Conservation (phyloP, 1,140 invertebrate genomes). For the Zaprionus vittiger region DNA sequence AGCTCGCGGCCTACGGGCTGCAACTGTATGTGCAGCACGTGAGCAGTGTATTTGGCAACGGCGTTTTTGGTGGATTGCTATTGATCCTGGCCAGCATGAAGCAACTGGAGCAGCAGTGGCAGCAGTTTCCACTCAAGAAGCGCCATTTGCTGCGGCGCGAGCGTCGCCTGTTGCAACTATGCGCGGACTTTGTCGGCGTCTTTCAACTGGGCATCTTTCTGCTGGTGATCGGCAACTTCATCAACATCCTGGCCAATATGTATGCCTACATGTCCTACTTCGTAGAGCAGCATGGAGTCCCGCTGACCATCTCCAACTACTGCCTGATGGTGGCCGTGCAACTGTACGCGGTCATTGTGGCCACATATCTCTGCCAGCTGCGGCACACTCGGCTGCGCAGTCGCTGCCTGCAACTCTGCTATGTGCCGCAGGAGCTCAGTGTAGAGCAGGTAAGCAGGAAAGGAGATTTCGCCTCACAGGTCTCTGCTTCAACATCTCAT, state of each 20-base stretch:
- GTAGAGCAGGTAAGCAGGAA: constrained; percentile 33
- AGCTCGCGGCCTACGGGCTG: constrained; percentile 54
- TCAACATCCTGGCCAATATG: constrained; percentile 75
- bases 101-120: constrained; percentile 37
- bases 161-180: constrained; percentile 30
- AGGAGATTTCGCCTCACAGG: background rate
- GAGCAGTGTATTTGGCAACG: constrained; percentile 65
- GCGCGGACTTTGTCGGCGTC: constrained; percentile 21
- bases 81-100: constrained; percentile 46
- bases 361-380: constrained; percentile 63
- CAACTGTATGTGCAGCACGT: constrained; percentile 72
- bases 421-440: constrained; percentile 32
- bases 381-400: constrained; percentile 28
- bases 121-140: background rate
- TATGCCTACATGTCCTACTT: constrained; percentile 78
- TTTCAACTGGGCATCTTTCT: constrained; percentile 67
- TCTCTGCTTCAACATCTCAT: background rate
- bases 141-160: constrained; percentile 21
- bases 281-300: constrained; percentile 61
- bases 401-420: constrained; percentile 41
- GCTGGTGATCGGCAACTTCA: constrained; percentile 61
- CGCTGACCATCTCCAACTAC: constrained; percentile 75
- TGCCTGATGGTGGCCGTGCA: constrained; percentile 60
- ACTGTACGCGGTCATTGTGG: constrained; percentile 62
- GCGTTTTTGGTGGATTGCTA: constrained; percentile 60